Base-by-base conservation (phyloP, 2,797 vertebrate species). In the Myotis planiceps region DNA sequence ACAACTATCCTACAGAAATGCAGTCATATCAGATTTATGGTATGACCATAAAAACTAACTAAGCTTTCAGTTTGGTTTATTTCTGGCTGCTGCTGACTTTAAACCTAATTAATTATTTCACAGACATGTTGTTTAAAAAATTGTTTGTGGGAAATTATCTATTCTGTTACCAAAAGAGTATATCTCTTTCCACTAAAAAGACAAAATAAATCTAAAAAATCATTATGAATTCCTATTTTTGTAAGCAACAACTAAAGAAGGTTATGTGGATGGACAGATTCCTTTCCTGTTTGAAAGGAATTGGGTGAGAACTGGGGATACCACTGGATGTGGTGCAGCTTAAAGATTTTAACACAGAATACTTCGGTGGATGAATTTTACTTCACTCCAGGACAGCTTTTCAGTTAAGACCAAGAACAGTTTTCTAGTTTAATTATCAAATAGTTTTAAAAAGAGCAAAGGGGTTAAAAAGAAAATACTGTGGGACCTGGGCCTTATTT, bases 1-100 rank as follows among this genome's bases (percentile, higher is more conserved):
- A 98, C 95, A 97, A 98, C 95, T 94, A 74, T 87, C 79, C n/a
- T 23, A 95, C 23, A 69, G 14, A 93, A 96, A 94, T 86, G 93
- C 58, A 65, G 39, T 81, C n/a, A 58, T 19, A 69, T 55, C 19
- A 95, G 75, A 83, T 78, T 92, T 86, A 69, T 21, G 5, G 3
- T 34, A 87, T 45, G 29, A 87, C 29, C 21, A 88, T 2, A 88
- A 90, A 92, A 94, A 94, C 21, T 53, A 74, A 49, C 21, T 34
- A 75, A 87, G 69, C 29, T 90, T 80, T 91, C 19, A 91, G 45
- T 84, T 29, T 91, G 51, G 45, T 66, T 93, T 87, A 80, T 83
- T 95, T 97, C 95, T 95, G 88, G 92, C 45, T 96, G 91, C 95
- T 82, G 19, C 75, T 78, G 81, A 65, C n/a, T 65, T 65, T 65